phyloP scores from a whole-genome alignment of 2,797 vertebrate genomes.

The Prionace glauca region DNA sequence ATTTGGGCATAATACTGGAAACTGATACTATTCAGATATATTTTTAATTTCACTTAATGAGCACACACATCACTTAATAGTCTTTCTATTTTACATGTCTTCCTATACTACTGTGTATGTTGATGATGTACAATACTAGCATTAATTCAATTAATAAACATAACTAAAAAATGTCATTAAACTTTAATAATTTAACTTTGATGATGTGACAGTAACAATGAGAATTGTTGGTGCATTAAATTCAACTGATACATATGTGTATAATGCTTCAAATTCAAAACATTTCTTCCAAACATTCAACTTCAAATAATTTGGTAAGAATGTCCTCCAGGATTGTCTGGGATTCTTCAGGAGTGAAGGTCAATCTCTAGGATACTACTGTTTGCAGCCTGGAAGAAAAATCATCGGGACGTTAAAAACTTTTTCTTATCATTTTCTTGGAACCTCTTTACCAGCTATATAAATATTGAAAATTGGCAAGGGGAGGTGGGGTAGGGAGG shows the following conservation, averaged over 20 bases:
- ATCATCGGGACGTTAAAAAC: too few relatives aligned
- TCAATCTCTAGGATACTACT: too few relatives aligned
- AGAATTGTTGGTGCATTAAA: not conserved
- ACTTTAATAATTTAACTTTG: not conserved
- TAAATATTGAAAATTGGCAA: too few relatives aligned
- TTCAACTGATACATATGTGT: not conserved
- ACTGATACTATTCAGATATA: not conserved
- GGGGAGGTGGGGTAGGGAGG: too few relatives aligned
- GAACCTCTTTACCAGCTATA: too few relatives aligned
- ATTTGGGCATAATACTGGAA: not conserved
- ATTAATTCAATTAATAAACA: not conserved
- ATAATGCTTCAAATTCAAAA: not conserved
- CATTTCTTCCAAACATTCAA: not conserved
- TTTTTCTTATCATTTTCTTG: too few relatives aligned
- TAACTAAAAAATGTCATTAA: not conserved
- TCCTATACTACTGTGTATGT: not conserved
- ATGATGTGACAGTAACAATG: not conserved
- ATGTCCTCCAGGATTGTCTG: not conserved
- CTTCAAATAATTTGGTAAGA: not conserved
- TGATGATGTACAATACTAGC: not conserved
- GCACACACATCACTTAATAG: not conserved
- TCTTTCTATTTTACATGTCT: not conserved
- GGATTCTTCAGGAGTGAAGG: too few relatives aligned
- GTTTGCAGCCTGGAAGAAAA: too few relatives aligned
- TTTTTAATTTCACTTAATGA: not conserved